Conservation (phyloP, 2,113 vertebrate species). For the Dolichotis patagonum region DNA sequence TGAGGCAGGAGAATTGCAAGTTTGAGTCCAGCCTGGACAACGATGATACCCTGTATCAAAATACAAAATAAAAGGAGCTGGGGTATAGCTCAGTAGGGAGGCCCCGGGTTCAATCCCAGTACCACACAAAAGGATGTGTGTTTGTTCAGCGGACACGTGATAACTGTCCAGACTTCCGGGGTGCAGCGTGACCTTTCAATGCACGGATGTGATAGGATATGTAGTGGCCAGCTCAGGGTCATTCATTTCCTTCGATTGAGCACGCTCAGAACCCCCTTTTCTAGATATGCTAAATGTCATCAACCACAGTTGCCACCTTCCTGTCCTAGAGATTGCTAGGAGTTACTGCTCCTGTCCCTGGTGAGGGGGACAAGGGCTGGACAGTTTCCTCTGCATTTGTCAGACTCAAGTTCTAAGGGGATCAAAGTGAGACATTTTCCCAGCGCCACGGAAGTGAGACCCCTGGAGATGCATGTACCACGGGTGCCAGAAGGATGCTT, state of each 20-base stretch:
- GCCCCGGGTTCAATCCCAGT: not conserved
- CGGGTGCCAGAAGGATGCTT: rapidly evolving
- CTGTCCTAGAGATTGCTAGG: rapidly evolving
- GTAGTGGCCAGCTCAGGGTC: not conserved
- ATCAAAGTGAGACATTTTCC: too few relatives aligned
- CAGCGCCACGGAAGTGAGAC: rapidly evolving
- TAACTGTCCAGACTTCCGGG: rapidly evolving
- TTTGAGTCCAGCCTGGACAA: not conserved
- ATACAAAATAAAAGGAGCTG: not conserved
- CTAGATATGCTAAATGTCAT: not conserved
- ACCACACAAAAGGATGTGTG: not conserved
- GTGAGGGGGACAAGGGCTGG: not conserved
- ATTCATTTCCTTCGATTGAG: not conserved
- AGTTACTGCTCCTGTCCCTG: not conserved
- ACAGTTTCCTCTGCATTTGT: not conserved
- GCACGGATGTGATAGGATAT: rapidly evolving
- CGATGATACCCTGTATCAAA: not conserved
- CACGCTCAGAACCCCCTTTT: not conserved
- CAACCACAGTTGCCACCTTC: too few relatives aligned
- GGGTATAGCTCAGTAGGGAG: not conserved
- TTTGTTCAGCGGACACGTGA: not conserved
- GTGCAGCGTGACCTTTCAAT: not conserved
- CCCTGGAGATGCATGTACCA: rapidly evolving
- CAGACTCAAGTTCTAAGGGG: not conserved
- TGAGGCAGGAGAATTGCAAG: not conserved